Percentiles rank a stretch among this genome's conserved stretches.
Evolutionary conservation across 2,888 invertebrate genomes (phyloP).

Genomic region (Oeneis ivallda): DNA sequence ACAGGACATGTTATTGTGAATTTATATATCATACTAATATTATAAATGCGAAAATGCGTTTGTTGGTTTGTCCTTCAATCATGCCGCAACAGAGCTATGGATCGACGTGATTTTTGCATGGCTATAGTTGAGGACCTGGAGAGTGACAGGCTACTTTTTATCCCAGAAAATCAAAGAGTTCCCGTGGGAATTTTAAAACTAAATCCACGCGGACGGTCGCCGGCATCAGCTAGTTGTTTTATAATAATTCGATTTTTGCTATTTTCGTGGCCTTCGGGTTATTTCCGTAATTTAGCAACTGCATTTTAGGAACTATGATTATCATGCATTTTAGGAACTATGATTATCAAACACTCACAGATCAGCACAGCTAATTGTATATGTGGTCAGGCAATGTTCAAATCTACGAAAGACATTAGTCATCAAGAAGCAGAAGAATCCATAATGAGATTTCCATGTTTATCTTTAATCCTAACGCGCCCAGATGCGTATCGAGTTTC

Average conservation of each 20-base stretch:
- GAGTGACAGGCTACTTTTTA: no score
- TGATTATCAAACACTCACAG: slow-evolving; percentile 2
- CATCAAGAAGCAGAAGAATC: slow-evolving; percentile 81
- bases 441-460: slow-evolving; percentile 90
- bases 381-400: neutral
- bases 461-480: slow-evolving; percentile 91
- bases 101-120: no score
- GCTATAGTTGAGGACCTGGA: no score
- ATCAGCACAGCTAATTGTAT: neutral
- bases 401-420: neutral
- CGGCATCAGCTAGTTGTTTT: neutral
- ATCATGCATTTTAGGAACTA: neutral
- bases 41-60: no score
- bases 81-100: no score
- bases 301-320: neutral
- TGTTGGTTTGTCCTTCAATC: no score
- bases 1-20: no score
- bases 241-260: neutral
- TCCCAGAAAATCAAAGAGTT: no score
- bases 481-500: slow-evolving; percentile 96
- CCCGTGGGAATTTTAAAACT: no score
- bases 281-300: neutral
- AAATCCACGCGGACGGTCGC: no score
- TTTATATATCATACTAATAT: no score
- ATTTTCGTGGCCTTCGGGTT: no score